These are phyloP conservation scores for Buphagus erythrorhynchus DNA, from an alignment of 2,797 vertebrate species.

Conservation along the genomic window DNA sequence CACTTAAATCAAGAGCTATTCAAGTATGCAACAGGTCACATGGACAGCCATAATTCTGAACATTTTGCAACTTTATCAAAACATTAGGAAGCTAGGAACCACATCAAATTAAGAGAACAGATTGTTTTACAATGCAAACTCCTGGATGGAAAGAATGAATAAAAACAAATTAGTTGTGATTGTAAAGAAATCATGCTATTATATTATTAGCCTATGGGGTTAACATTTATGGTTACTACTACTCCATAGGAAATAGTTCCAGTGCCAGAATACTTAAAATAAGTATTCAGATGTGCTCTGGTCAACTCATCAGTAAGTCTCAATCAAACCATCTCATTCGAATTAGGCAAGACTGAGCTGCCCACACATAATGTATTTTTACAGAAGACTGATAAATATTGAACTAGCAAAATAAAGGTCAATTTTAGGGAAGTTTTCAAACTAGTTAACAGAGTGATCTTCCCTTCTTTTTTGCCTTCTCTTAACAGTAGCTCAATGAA, in stretches of 20 bases:
- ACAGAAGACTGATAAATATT: neutral
- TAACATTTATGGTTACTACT: conserved; percentile 16
- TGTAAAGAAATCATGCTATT: neutral
- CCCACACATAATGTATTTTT: neutral
- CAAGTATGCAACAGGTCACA: neutral
- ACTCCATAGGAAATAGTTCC: neutral
- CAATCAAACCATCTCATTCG: neutral
- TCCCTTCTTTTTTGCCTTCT: neutral
- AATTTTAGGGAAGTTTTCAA: neutral
- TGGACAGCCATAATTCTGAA: neutral
- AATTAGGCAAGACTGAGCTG: neutral
- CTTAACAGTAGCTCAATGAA: neutral
- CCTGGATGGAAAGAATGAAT: neutral
- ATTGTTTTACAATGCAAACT: neutral
- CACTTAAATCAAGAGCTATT: neutral
- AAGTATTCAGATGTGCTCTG: neutral
- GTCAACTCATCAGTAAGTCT: neutral
- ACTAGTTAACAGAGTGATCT: neutral
- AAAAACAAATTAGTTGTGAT: neutral
- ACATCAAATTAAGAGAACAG: neutral
- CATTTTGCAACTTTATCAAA: neutral
- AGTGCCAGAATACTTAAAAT: neutral
- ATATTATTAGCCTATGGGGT: neutral
- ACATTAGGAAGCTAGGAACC: neutral
- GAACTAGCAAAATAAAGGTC: neutral